phyloP scores from a whole-genome alignment of 2,113 vertebrate species.

The Tupaia chinensis region DNA sequence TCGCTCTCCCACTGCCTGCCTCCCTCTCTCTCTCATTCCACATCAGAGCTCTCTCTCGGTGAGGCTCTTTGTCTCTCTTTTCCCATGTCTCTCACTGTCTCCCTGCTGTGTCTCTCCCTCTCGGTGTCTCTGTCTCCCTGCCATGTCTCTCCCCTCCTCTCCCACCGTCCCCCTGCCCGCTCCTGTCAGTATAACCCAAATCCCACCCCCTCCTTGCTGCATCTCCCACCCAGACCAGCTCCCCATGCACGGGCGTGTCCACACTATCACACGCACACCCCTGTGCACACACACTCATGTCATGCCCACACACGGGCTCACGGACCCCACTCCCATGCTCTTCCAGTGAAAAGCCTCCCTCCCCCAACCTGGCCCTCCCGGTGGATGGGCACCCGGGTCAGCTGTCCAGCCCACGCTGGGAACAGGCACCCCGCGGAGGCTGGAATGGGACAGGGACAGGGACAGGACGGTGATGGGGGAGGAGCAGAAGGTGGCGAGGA shows the following conservation, averaged over 20 bases:
- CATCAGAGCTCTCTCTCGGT: no score
- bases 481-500: conserved; percentile 8
- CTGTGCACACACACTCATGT: not conserved
- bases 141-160: not conserved
- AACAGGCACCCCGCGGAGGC: conserved; percentile 62
- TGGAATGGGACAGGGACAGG: not conserved
- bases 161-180: not conserved
- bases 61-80: not conserved
- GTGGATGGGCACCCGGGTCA: not conserved
- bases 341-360: not conserved
- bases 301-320: not conserved
- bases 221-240: not conserved
- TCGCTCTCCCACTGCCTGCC: not conserved
- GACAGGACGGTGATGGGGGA: not conserved
- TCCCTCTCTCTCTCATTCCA: accelerated
- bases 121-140: not conserved
- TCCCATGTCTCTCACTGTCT: not conserved
- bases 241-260: not conserved
- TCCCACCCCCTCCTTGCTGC: no score
- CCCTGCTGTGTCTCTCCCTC: not conserved
- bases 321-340: not conserved
- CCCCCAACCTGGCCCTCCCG: accelerated
- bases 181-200: no score
- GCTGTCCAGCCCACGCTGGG: conserved; percentile 63
- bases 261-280: not conserved